Evolutionary conservation across 2,113 vertebrate genomes (phyloP), one percentile per base, ranked within the genome.

Genomic region (Chloropsis cyanopogon): DNA sequence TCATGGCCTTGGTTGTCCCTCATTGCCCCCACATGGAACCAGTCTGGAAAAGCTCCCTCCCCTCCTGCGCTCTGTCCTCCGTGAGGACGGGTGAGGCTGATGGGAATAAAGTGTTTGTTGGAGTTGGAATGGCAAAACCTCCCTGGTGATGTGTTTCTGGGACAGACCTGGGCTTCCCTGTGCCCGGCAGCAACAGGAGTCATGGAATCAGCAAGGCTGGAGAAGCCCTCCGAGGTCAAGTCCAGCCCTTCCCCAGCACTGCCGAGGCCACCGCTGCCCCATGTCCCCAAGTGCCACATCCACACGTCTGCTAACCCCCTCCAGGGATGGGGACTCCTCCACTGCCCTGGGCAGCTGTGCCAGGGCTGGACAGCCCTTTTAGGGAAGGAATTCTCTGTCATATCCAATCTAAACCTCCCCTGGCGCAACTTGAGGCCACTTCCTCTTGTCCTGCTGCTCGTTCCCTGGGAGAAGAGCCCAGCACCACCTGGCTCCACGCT

Each of bases 51-150:
- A 73, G 50, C 35, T 75, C 46, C 7, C 69, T 90, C 63, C 57
- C 85, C 82, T 93, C 82, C 85, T 90, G 79, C 22, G 0, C 68
- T 75, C 94, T 66, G 64, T 97, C 95, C 93, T 97, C 95, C 0
- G 44, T 96, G 96, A 96, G 95, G 95, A 94, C 4, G 1, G 79
- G 72, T 78, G 82, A 93, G 50, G 54, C 66, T 18, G 52, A 54
- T 23, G 14, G 91, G 79, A 95, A 96, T 95, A 95, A 96, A 97
- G 75, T 56, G 56, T 73, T 22, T 50, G 41, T 54, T 94, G 63
- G 46, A 78, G 49, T 59, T 88, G 90, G 82, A 95, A 86, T 77
- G 64, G 68, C 82, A 78, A 54, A 63, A 88, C 33, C 59, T 72
- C 6, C 57, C 73, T 91, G 78, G 59, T 92, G 53, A 4, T 95